Percentiles rank a stretch among this genome's conserved stretches.
Evolutionary conservation across 2,797 vertebrate genomes (phyloP).

Genomic region (Glossophaga mutica): DNA sequence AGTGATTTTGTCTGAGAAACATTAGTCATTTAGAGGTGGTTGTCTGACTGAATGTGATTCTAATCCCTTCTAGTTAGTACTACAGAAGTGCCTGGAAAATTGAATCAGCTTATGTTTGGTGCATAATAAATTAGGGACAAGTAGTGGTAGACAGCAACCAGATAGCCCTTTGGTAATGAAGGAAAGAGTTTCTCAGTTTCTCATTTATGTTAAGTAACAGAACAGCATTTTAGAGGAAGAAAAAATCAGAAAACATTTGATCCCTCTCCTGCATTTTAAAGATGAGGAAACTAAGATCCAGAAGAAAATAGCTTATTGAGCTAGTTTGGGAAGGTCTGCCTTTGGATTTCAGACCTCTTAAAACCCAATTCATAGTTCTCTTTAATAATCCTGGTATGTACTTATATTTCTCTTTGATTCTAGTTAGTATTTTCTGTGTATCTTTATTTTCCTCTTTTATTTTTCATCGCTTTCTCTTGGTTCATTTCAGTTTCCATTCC

Average conservation of each 20-base stretch:
- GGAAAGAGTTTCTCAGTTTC: background rate
- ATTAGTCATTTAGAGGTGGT: conserved; percentile 49
- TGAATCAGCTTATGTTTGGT: conserved; percentile 42
- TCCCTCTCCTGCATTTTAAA: background rate
- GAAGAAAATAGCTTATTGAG: conserved; percentile 2
- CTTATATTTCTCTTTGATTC: background rate
- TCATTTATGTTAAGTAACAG: conserved; percentile 19
- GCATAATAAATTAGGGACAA: background rate
- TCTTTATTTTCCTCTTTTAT: background rate
- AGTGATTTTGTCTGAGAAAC: conserved; percentile 26
- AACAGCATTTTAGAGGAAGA: conserved; percentile 36
- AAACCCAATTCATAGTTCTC: background rate
- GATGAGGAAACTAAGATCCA: background rate
- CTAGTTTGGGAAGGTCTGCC: background rate
- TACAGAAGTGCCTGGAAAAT: conserved; percentile 27
- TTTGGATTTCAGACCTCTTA: conserved; percentile 43
- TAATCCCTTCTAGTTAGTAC: conserved; percentile 43
- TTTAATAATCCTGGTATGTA: background rate
- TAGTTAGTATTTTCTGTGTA: background rate
- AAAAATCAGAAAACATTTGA: background rate
- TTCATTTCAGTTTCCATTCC: conserved; percentile 11
- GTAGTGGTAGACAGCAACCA: background rate
- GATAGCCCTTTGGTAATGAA: background rate
- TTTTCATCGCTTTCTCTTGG: conserved; percentile 16
- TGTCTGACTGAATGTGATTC: conserved; percentile 48